Conservation (phyloP, 2,888 invertebrate genomes). For the Clepsis dumicolana region DNA sequence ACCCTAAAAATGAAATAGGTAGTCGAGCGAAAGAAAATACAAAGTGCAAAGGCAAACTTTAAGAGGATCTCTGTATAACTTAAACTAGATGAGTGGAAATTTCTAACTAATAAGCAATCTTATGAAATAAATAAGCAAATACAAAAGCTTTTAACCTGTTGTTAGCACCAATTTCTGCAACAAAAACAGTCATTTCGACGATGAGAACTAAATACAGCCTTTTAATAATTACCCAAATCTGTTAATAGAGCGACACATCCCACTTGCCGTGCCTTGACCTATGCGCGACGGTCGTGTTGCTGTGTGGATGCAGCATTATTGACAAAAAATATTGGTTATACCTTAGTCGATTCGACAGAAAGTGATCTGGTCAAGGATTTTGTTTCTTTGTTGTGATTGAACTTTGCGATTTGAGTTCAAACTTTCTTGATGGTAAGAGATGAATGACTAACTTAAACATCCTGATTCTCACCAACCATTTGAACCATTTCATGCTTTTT, state of each 20-base stretch:
- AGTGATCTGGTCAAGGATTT: background rate
- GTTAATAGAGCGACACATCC: conserved; percentile 48
- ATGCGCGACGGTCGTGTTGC: conserved; percentile 54
- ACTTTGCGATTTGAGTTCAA: background rate
- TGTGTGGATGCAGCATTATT: background rate
- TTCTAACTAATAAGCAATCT: no score
- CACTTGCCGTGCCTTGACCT: conserved; percentile 71
- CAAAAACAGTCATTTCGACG: background rate
- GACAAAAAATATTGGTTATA: background rate
- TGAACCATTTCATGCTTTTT: no score
- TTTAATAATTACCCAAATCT: conserved; percentile 4
- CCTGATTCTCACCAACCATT: no score
- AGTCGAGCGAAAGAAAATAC: no score
- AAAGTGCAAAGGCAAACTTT: no score
- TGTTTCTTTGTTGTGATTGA: background rate
- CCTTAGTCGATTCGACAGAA: background rate
- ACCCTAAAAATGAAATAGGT: no score
- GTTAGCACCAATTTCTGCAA: no score
- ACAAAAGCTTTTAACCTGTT: no score
- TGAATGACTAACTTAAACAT: no score
- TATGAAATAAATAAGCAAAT: no score
- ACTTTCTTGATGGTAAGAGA: background rate
- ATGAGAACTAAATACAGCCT: background rate
- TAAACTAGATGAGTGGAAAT: no score
- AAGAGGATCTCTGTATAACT: no score